Evolutionary conservation across 2,797 vertebrate genomes (phyloP), one percentile per base, ranked within the genome.

Genomic region (Cephalopachus bancanus): DNA sequence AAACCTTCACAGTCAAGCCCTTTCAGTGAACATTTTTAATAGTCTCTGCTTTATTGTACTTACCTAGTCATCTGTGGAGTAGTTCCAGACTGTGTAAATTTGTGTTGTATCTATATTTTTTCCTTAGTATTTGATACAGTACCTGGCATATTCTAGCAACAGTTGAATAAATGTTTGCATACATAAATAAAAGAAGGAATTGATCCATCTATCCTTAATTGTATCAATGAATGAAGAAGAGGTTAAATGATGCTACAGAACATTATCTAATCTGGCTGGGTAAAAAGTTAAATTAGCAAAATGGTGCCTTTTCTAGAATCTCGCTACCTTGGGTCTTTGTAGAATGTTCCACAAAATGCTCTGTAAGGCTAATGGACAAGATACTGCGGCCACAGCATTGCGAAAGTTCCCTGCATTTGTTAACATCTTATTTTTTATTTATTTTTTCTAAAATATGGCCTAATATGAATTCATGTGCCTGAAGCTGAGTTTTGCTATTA

Each of bases 121-220:
- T 64, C 72, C 28, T 71, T 24, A 57, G 9, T 44, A 33, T n/a
- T 67, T 90, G 44, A 24, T 93, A 55, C 6, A 71, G 11, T 33
- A 51, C 16, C 44, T 93, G 37, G 53, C 7, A 28, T 72, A 78
- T 62, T 64, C 65, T 37, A 75, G 57, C 12, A 94, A 12, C 19
- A 30, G 49, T 71, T 92, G 53, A 96, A 76, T 76, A 90, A 57
- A 76, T 74, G 67, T 76, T 89, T 74, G 19, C 22, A 69, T 53
- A 2, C n/a, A 71, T 60, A 59, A 49, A 51, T 86, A 59, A 83
- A 55, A 55, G 20, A 94, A 55, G 1, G 15, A 89, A 49, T 87
- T 24, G 24, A 10, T 49, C 16, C 28, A 79, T 79, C 49, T 14
- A 72, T 57, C 24, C 19, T 64, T 89, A 81, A 76, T 71, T 28